Evolutionary conservation across 92 coral and sea anemone genomes (phyloP).

Genomic region (Ricordea florida): DNA sequence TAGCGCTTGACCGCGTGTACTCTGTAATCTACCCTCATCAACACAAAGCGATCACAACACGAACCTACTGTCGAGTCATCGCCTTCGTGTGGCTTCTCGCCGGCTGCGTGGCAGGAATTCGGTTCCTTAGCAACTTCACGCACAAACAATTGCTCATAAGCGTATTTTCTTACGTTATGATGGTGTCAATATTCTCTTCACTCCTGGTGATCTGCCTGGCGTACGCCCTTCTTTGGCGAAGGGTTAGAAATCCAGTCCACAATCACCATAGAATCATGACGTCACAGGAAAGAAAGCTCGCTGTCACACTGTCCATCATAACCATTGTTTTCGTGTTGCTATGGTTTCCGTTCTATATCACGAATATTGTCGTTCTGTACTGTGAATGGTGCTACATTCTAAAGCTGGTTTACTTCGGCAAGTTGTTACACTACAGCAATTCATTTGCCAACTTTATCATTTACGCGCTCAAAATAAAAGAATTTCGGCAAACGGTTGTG

Average conservation of each 20-base stretch:
- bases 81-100: slow-evolving; percentile 75
- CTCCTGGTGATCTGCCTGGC: slow-evolving; percentile 60
- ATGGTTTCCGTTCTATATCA: slow-evolving; percentile 83
- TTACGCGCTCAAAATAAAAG: slow-evolving; percentile 82
- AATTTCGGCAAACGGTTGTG: slow-evolving; percentile 69
- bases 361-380: slow-evolving; percentile 68
- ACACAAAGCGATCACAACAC: slow-evolving; percentile 56
- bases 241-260: slow-evolving; percentile 60
- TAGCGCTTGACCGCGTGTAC: slow-evolving; percentile 80
- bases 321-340: slow-evolving; percentile 73
- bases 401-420: slow-evolving; percentile 63
- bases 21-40: slow-evolving; percentile 71
- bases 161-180: slow-evolving; percentile 64
- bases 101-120: slow-evolving; percentile 59
- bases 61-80: slow-evolving; percentile 60
- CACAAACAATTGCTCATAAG: neutral
- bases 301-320: slow-evolving; percentile 72
- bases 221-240: slow-evolving; percentile 72
- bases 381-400: slow-evolving; percentile 53
- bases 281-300: slow-evolving; percentile 73
- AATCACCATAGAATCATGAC: slow-evolving; percentile 66
- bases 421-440: slow-evolving; percentile 82
- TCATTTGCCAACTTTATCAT: slow-evolving; percentile 76
- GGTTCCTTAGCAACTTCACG: slow-evolving; percentile 53
- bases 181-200: slow-evolving; percentile 58